Conservation (phyloP, 1,140 invertebrate species). For the Drosophila mauritiana region DNA sequence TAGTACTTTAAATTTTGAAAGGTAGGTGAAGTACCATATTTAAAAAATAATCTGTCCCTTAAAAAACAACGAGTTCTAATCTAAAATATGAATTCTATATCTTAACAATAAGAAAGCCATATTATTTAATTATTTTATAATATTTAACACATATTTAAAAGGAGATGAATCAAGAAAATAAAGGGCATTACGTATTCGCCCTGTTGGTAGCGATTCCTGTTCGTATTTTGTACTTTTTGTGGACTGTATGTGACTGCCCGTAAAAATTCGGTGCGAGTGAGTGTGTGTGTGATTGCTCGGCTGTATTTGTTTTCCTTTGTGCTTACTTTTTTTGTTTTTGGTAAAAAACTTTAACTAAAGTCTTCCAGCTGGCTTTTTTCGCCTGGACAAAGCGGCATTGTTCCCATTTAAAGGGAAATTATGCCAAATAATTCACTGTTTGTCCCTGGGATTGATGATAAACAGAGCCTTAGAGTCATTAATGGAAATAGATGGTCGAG, state of each 20-base stretch:
- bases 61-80: no score
- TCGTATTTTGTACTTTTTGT: slow-evolving; percentile 26
- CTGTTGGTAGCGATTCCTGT: neutral
- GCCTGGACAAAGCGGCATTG: slow-evolving; percentile 52
- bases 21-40: no score
- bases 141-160: no score
- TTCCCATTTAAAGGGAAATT: slow-evolving; percentile 58
- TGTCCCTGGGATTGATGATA: neutral
- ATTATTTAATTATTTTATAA: no score
- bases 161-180: no score
- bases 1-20: neutral
- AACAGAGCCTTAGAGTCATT: slow-evolving; percentile 21
- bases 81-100: no score
- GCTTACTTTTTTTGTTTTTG: slow-evolving; percentile 48
- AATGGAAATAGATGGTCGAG: slow-evolving; percentile 63
- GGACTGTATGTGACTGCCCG: slow-evolving; percentile 60
- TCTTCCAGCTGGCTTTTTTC: slow-evolving; percentile 29
- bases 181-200: slow-evolving; percentile 24
- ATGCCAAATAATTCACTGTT: slow-evolving; percentile 61
- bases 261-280: slow-evolving; percentile 13
- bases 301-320: slow-evolving; percentile 56
- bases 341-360: slow-evolving; percentile 56
- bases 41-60: no score
- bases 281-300: slow-evolving; percentile 36
- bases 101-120: no score